These are phyloP conservation scores for Cryptocheilus praepositus DNA, from an alignment of 2,888 invertebrate genomes.

Conservation along the genomic window DNA sequence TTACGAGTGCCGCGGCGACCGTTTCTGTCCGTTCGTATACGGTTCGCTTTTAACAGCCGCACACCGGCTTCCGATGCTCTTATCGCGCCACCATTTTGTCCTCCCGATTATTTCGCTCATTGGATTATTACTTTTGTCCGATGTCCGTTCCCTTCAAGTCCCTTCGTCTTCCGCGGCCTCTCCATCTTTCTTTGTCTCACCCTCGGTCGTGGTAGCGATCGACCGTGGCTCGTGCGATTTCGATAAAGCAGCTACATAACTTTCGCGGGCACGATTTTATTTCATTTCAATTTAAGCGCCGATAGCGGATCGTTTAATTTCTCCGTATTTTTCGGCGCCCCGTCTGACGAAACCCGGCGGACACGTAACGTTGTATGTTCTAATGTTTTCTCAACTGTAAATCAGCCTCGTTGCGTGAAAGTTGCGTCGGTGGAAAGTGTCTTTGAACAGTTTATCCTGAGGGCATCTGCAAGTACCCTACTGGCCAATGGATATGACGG, in stretches of 20 bases:
- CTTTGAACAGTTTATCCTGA: too few relatives aligned
- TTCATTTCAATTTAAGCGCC: too few relatives aligned
- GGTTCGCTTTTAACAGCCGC: background rate
- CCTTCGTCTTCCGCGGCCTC: background rate
- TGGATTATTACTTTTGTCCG: slow-evolving; percentile 49
- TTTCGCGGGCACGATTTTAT: too few relatives aligned
- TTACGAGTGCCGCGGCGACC: slow-evolving; percentile 28
- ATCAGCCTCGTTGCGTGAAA: too few relatives aligned
- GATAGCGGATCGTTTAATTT: too few relatives aligned
- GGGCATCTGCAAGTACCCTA: too few relatives aligned
- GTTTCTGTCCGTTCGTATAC: slow-evolving; percentile 22
- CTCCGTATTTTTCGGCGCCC: too few relatives aligned
- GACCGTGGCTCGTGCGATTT: slow-evolving; percentile 1
- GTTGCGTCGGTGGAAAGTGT: too few relatives aligned
- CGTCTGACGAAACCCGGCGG: too few relatives aligned
- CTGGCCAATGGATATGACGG: slow-evolving; percentile 17
- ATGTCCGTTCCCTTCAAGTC: slow-evolving; percentile 9
- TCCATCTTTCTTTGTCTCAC: background rate
- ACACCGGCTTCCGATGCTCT: slow-evolving; percentile 26
- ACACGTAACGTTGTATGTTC: too few relatives aligned
- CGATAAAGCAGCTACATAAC: background rate
- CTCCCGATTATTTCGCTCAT: slow-evolving; percentile 65
- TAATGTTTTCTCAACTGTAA: too few relatives aligned
- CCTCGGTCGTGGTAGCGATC: background rate
- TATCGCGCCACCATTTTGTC: slow-evolving; percentile 69